These are phyloP conservation scores for Andricus grossulariae DNA, from an alignment of 1,140 invertebrate genomes.

Conservation along the genomic window DNA sequence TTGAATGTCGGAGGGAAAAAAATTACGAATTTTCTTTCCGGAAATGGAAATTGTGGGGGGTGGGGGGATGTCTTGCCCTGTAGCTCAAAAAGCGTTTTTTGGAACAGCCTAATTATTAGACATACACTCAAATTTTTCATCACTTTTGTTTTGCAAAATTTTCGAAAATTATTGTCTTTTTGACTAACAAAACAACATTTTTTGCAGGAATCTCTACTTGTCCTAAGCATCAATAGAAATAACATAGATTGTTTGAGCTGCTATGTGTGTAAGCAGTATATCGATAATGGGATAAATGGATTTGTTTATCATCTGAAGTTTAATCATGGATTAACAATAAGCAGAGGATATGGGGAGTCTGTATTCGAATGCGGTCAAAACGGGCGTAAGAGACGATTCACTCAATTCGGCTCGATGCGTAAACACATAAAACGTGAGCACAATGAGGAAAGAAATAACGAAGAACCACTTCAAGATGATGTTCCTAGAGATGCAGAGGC, in stretches of 20 bases:
- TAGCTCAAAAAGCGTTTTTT: too few relatives aligned
- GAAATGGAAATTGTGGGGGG: too few relatives aligned
- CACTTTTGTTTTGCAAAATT: too few relatives aligned
- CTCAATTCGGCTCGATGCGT: neutral
- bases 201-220: too few relatives aligned
- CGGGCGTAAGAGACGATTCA: neutral
- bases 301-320: neutral
- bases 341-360: neutral
- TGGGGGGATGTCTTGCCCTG: too few relatives aligned
- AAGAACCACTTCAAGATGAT: neutral
- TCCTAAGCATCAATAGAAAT: too few relatives aligned
- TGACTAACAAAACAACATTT: too few relatives aligned
- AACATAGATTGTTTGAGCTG: neutral
- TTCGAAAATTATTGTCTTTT: too few relatives aligned
- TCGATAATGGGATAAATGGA: neutral
- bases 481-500: neutral
- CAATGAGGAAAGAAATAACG: neutral
- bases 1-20: too few relatives aligned
- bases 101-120: too few relatives aligned
- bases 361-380: neutral
- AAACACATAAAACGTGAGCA: neutral
- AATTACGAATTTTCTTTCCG: too few relatives aligned
- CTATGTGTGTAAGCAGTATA: neutral
- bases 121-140: too few relatives aligned
- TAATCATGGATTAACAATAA: neutral